Conservation (phyloP, 2,113 vertebrate species). For the Ailurus styani region DNA sequence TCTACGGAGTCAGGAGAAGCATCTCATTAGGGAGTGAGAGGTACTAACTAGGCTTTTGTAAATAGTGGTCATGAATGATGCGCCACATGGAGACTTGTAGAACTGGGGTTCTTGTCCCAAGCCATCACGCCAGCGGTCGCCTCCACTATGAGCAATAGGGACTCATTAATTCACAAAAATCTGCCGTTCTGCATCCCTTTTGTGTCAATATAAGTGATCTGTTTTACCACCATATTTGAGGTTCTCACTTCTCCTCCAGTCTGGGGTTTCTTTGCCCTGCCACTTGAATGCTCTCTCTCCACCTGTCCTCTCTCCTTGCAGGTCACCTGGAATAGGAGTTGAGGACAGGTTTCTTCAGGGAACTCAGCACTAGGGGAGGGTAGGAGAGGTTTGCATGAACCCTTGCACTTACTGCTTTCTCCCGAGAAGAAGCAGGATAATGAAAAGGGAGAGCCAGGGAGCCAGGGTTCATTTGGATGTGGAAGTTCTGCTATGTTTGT, state of each 20-base stretch:
- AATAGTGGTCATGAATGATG: neutral
- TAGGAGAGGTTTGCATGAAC: neutral
- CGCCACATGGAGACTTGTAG: neutral
- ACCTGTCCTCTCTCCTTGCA: neutral
- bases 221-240: neutral
- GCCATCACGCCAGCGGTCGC: neutral
- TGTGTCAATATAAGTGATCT: neutral
- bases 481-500: neutral
- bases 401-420: neutral
- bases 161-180: neutral
- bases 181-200: neutral
- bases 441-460: neutral
- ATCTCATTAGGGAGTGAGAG: conserved; percentile 49
- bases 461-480: neutral
- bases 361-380: neutral
- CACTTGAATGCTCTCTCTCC: neutral
- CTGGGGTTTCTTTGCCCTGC: neutral
- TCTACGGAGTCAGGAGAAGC: conserved; percentile 32
- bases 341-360: neutral
- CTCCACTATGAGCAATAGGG: neutral
- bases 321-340: neutral
- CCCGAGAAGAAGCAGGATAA: neutral
- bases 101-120: neutral
- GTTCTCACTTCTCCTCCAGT: neutral
- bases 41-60: conserved; percentile 57